Evolutionary conservation across 2,888 invertebrate genomes (phyloP), one percentile per base, ranked within the genome.

Genomic region (Microdon myrmicae): DNA sequence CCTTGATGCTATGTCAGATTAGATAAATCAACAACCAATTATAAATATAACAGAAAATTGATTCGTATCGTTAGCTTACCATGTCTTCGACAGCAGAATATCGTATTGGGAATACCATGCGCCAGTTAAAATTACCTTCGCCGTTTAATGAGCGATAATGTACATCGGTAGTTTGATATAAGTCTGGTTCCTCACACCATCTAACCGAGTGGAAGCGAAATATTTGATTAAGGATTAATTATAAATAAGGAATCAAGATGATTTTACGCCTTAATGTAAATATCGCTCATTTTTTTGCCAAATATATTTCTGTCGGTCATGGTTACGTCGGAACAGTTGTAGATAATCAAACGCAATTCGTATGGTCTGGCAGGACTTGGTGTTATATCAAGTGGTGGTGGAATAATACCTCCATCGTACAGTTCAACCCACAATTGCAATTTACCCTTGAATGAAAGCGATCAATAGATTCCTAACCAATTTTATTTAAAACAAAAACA

Each of bases 381-480:
- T 3, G 86, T 84, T 44, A 96, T 90, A 72, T 93, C 87, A 1
- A 93, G 83, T 9, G 88, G 83, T n/a, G 85, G 83, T 0, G 92
- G 91, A 10, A 82, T 80, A 68, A 82, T 80, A 2, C 67, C 69
- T 4, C 22, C 2, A 26, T 89, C 87, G 73, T 91, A 94, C 75
- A 96, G 86, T 75, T 96, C 95, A 8, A 96, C 81, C 94, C 94
- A 96, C 82, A 96, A 82, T 76, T 94, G 92, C 38, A 96, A 75
- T 81, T 92, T 92, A 3, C 96, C 95, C 92, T 94, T 25, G 73
- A 4, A 72, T 68, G 38, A 32, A 19, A 32, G 22, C 17, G 17
- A 8, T 4, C 10, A 6, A 19, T 38, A 45, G 6, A 16, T 16
- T 28, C 39, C 34, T 45, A 44, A 45, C 31, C 25, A 10, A 14